Evolutionary conservation across 2,888 invertebrate genomes (phyloP).

Genomic region (Temnothorax ravouxi): DNA sequence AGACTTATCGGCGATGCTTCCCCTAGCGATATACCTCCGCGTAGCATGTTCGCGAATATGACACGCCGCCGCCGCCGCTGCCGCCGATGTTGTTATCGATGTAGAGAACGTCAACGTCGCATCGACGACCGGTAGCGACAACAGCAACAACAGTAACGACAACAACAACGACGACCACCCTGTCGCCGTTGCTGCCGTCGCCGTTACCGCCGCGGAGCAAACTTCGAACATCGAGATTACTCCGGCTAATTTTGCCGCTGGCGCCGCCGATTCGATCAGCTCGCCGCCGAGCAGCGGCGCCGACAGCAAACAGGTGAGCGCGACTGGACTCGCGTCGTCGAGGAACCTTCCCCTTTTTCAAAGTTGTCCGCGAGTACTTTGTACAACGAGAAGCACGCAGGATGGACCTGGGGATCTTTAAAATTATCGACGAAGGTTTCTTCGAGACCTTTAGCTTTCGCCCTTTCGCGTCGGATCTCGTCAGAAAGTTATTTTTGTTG

Average conservation of each 20-base stretch:
- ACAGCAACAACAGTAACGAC: constrained; percentile 11
- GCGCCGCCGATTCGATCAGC: constrained; percentile 66
- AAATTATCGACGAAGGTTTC: neutral
- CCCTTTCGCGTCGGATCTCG: neutral
- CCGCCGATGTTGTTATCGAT: constrained; percentile 32
- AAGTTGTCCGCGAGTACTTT: neutral
- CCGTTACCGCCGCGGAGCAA: constrained; percentile 59
- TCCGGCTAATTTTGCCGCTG: constrained; percentile 63
- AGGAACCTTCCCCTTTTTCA: neutral
- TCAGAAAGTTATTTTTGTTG: neutral
- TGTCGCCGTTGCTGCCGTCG: neutral
- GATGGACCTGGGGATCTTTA: neutral
- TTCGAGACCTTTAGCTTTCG: neutral
- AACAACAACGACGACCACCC: neutral
- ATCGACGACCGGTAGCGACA: constrained; percentile 2
- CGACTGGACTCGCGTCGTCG: neutral
- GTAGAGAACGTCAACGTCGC: constrained; percentile 17
- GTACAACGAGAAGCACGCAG: neutral
- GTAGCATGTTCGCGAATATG: constrained; percentile 19
- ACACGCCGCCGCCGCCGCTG: neutral
- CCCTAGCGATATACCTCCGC: constrained; percentile 25
- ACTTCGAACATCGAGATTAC: constrained; percentile 65
- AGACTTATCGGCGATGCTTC: constrained; percentile 30
- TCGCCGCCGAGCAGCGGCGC: constrained; percentile 65
- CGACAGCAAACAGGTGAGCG: constrained; percentile 81